Percentiles rank a stretch among this genome's conserved stretches.
Conservation (phyloP, 2,888 invertebrate genomes). For the Agrotis puta region DNA sequence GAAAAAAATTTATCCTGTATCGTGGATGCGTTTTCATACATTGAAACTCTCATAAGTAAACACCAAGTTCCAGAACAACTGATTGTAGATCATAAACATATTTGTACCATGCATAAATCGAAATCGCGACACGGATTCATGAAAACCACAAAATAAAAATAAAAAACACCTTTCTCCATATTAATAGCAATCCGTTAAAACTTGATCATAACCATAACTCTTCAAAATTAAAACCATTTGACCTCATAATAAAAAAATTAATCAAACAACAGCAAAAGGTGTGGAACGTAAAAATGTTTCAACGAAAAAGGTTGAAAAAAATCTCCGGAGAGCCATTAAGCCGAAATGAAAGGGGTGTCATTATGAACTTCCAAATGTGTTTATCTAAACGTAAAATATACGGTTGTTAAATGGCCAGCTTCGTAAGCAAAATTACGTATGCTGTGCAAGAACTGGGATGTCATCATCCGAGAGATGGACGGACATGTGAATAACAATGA, state of each 20-base stretch:
- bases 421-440: constrained; percentile 65
- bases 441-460: constrained; percentile 37
- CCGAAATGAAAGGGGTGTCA: constrained; percentile 70
- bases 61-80: no score
- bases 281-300: constrained; percentile 63
- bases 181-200: constrained; percentile 42
- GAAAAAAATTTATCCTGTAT: no score
- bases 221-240: constrained; percentile 64
- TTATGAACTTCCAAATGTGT: constrained; percentile 72
- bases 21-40: no score
- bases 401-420: constrained; percentile 64
- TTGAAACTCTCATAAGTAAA: no score
- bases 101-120: neutral
- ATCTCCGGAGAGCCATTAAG: constrained; percentile 66
- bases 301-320: constrained; percentile 64
- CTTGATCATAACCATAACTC: constrained; percentile 49
- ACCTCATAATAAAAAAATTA: constrained; percentile 64
- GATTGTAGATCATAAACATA: no score
- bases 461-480: constrained; percentile 43
- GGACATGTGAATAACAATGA: constrained; percentile 49
- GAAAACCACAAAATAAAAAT: neutral
- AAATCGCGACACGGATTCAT: neutral
- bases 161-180: neutral
- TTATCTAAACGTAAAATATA: constrained; percentile 73
- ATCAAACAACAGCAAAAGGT: constrained; percentile 61